Evolutionary conservation across 2,113 vertebrate species (phyloP).

Genomic region (Phyllostomus discolor): DNA sequence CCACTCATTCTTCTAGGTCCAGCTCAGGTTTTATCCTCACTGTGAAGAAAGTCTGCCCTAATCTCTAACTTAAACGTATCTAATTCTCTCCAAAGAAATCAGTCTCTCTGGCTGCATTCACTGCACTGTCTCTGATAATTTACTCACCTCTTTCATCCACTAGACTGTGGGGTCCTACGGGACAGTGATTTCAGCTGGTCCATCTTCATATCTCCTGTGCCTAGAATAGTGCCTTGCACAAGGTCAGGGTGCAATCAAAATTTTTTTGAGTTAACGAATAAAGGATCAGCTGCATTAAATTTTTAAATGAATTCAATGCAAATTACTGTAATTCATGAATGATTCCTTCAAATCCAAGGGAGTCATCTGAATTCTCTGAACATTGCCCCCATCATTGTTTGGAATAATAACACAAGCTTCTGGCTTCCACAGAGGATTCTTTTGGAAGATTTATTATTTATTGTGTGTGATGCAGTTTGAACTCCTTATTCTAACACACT

Average conservation of each 20-base stretch:
- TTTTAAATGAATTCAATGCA: background rate
- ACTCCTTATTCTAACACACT: background rate
- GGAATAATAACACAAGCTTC: background rate
- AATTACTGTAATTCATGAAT: background rate
- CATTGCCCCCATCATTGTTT: background rate
- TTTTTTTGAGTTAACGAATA: background rate
- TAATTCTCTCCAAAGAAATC: background rate
- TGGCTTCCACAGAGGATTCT: background rate
- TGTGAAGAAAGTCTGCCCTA: background rate
- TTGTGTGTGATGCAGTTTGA: background rate
- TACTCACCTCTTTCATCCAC: background rate
- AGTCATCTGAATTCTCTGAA: background rate
- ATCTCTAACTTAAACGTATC: background rate
- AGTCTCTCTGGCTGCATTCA: background rate
- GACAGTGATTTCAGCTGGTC: background rate
- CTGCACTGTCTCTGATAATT: background rate
- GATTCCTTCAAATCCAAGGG: background rate
- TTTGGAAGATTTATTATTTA: slow-evolving; percentile 2
- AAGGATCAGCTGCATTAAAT: background rate
- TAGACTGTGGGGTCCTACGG: background rate
- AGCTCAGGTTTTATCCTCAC: background rate
- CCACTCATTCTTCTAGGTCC: background rate
- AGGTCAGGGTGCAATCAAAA: background rate
- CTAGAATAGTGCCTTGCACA: background rate
- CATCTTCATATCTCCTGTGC: background rate